Evolutionary conservation across 2,888 invertebrate genomes (phyloP).

Genomic region (Dasypogon diadema): DNA sequence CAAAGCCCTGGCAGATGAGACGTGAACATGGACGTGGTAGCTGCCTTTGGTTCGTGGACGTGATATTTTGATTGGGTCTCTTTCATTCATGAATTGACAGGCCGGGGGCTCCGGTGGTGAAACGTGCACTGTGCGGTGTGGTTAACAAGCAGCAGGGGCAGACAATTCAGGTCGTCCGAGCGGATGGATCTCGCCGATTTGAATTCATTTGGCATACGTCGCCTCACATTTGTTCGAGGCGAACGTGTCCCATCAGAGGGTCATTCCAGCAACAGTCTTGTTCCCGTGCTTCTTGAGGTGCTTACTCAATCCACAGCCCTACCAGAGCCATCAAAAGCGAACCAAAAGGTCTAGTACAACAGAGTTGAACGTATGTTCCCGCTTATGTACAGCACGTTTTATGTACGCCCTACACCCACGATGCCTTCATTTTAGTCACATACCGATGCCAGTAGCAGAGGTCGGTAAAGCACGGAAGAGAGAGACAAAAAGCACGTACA

Average conservation of each 20-base stretch:
- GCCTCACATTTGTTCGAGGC: constrained; percentile 54
- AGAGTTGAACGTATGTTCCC: constrained; percentile 21
- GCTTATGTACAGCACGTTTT: constrained; percentile 42
- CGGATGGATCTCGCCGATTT: constrained; percentile 51
- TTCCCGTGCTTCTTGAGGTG: constrained; percentile 35
- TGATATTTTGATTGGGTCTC: constrained; percentile 54
- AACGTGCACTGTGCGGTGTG: constrained; percentile 22
- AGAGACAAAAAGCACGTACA: constrained; percentile 42
- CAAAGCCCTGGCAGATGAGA: constrained; percentile 20
- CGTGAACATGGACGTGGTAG: constrained; percentile 47
- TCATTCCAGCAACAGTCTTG: constrained; percentile 43
- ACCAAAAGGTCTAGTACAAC: constrained; percentile 6
- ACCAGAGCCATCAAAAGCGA: background rate
- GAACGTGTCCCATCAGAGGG: constrained; percentile 52
- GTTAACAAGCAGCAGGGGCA: constrained; percentile 13
- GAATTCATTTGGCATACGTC: constrained; percentile 56
- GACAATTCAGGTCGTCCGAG: constrained; percentile 51
- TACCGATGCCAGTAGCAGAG: constrained; percentile 39
- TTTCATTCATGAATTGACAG: constrained; percentile 53
- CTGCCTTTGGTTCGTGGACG: constrained; percentile 52
- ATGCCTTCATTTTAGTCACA: constrained; percentile 49
- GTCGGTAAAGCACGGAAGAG: constrained; percentile 18
- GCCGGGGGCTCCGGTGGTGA: background rate
- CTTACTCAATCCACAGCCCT: constrained; percentile 16
- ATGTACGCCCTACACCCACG: constrained; percentile 50